These are phyloP conservation scores for Hyaena hyaena DNA, from an alignment of 2,113 vertebrate genomes.

Conservation along the genomic window DNA sequence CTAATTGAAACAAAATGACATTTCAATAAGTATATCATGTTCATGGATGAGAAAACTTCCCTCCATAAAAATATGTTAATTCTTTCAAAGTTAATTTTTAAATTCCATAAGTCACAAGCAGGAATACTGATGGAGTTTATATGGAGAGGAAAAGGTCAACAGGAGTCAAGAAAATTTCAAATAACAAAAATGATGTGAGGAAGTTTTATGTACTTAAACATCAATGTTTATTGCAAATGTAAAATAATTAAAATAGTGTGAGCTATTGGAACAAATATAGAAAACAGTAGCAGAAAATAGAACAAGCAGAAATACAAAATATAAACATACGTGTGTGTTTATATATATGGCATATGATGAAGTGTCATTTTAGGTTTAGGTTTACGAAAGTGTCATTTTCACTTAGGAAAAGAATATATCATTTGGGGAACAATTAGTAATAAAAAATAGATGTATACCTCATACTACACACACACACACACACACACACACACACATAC, in stretches of 20 bases:
- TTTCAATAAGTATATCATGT: background rate
- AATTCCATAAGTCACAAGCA: background rate
- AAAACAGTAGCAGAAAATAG: background rate
- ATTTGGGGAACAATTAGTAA: background rate
- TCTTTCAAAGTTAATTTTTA: background rate
- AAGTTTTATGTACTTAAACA: background rate
- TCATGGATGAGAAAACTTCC: background rate
- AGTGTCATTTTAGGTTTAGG: background rate
- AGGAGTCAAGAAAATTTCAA: background rate
- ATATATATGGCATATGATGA: background rate
- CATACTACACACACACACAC: background rate
- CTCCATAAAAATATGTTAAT: background rate
- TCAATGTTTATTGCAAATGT: background rate
- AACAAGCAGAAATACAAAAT: background rate
- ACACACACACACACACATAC: background rate
- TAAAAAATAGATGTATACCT: background rate
- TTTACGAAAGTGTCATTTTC: too few species aligned
- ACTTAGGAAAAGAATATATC: background rate
- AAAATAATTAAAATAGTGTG: background rate
- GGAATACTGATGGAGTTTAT: background rate
- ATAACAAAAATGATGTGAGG: background rate
- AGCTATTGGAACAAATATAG: background rate
- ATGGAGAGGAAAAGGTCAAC: background rate
- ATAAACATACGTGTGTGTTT: background rate
- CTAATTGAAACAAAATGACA: background rate